A percentile compares a stretch with the other conserved stretches of the same genome.
Conservation (phyloP, 2,888 invertebrate genomes). For the Drosophila paucipuncta region DNA sequence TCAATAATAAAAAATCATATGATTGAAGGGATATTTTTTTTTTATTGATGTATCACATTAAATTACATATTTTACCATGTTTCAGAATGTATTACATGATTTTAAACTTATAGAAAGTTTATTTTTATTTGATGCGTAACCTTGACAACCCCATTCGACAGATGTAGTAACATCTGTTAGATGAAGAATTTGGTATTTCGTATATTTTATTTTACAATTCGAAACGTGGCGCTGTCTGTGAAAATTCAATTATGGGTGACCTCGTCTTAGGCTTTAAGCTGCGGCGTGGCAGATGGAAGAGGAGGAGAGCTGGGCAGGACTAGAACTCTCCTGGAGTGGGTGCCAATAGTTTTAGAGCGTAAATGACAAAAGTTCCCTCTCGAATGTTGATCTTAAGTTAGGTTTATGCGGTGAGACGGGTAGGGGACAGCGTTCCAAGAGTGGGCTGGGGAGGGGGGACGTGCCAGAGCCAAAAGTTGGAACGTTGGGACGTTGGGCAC, state of each 20-base stretch:
- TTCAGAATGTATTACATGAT: not conserved
- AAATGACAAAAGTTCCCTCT: slow-evolving; percentile 76
- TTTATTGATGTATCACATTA: not conserved
- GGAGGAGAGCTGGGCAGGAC: slow-evolving; percentile 1
- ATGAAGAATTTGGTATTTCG: slow-evolving; percentile 34
- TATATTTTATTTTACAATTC: slow-evolving; percentile 38
- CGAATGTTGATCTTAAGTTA: slow-evolving; percentile 76
- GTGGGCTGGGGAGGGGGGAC: not conserved
- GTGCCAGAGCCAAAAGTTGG: slow-evolving; percentile 44
- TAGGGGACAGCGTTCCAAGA: not conserved
- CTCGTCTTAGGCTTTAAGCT: not conserved
- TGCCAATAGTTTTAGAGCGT: slow-evolving; percentile 70
- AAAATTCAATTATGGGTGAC: slow-evolving; percentile 74
- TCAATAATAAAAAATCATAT: too few species aligned
- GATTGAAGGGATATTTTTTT: not conserved
- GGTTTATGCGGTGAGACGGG: slow-evolving; percentile 32
- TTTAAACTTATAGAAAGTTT: not conserved
- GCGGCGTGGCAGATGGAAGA: slow-evolving; percentile 4
- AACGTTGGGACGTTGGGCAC: slow-evolving; percentile 63
- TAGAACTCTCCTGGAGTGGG: not conserved
- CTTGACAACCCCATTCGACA: slow-evolving; percentile 21
- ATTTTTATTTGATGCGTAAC: slow-evolving; percentile 8
- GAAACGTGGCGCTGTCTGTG: slow-evolving; percentile 49
- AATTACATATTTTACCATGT: not conserved
- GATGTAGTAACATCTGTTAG: slow-evolving; percentile 11